Base-by-base conservation (phyloP, 2,888 invertebrate species). In the Nomada hirtipes region DNA sequence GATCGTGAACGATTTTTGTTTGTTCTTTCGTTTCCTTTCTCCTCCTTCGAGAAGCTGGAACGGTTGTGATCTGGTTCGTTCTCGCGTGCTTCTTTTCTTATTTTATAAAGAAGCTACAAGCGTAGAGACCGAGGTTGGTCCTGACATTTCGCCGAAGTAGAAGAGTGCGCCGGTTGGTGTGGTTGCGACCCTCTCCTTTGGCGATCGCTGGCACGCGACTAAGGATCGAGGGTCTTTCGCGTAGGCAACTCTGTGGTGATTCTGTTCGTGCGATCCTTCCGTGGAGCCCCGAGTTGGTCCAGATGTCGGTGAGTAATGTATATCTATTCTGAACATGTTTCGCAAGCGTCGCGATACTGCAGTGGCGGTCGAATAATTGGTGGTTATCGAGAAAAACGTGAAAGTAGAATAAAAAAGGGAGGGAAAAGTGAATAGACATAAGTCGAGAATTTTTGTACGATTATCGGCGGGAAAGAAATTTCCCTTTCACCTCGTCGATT, bases 231-330 rank as follows among this genome's bases (percentile, higher is more conserved):
- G 61, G 61, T 78, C 70, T 60, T 44, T 60, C 55, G 63, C 26
- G 63, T 42, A 7, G 36, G 36, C 11, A 3, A 57, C 20, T 2
- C 63, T 52, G 63, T 55, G 29, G n/a, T 64, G 76, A 2, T 47
- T 36, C 15, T 61, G 11, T 59, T 52, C 63, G 47, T 42, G 47
- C 18, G 53, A 42, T n/a, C 11, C 42, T 29, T 59, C 29, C 3
- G 15, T 3, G 47, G 23, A 36, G 26, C 42, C 36, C 36, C 60
- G 42, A 15, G 52, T 65, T 76, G 64, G 42, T 75, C 70, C 44
- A 78, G 42, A 86, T 86, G 86, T 75, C 86, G 86, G 86, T 86
- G 76, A 86, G 86, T 85, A 85, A 59, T 29, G 36, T 36, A 36
- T 4, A 23, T 36, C 42, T 26, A 26, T 55, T 52, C 23, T 20